phyloP scores from a whole-genome alignment of 2,113 vertebrate genomes.

The Cololabis saira region DNA sequence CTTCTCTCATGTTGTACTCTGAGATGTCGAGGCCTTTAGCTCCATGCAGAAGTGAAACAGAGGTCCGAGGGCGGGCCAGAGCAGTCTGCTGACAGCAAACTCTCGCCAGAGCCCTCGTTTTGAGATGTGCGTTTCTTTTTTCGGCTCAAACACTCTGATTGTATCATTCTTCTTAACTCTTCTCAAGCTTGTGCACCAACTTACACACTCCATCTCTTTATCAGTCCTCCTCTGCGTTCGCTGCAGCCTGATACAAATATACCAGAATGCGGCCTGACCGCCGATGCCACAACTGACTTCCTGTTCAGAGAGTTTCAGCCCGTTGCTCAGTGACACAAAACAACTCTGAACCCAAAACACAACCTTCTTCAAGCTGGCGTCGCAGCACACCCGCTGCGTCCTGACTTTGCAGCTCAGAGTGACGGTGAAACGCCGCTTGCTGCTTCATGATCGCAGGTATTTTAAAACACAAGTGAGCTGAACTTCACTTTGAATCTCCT shows the following conservation, averaged over 20 bases:
- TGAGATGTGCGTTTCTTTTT: background rate
- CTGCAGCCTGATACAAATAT: slow-evolving; percentile 75
- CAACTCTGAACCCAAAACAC: slow-evolving; percentile 40
- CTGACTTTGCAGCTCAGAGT: background rate
- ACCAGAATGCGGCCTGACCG: slow-evolving; percentile 75
- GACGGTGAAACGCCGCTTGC: too few relatives aligned
- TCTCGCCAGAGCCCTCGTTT: slow-evolving; percentile 15
- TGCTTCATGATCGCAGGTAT: slow-evolving; percentile 48
- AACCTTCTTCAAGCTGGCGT: slow-evolving; percentile 24
- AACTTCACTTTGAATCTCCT: too few relatives aligned
- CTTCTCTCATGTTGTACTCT: slow-evolving; percentile 5
- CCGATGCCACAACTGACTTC: slow-evolving; percentile 83
- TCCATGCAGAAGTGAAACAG: slow-evolving; percentile 79
- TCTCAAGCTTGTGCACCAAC: slow-evolving; percentile 31
- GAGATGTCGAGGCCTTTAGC: slow-evolving; percentile 20
- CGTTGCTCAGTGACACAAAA: slow-evolving; percentile 74
- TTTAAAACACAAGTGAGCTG: background rate
- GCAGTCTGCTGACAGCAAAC: slow-evolving; percentile 20
- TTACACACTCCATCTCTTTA: slow-evolving; percentile 51
- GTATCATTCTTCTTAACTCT: slow-evolving; percentile 10
- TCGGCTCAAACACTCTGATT: background rate
- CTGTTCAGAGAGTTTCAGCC: slow-evolving; percentile 78
- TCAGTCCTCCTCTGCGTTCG: slow-evolving; percentile 46
- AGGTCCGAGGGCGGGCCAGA: slow-evolving; percentile 21
- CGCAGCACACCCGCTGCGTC: background rate